Evolutionary conservation across 2,113 vertebrate genomes (phyloP).

Genomic region (human (Homo sapiens)): DNA sequence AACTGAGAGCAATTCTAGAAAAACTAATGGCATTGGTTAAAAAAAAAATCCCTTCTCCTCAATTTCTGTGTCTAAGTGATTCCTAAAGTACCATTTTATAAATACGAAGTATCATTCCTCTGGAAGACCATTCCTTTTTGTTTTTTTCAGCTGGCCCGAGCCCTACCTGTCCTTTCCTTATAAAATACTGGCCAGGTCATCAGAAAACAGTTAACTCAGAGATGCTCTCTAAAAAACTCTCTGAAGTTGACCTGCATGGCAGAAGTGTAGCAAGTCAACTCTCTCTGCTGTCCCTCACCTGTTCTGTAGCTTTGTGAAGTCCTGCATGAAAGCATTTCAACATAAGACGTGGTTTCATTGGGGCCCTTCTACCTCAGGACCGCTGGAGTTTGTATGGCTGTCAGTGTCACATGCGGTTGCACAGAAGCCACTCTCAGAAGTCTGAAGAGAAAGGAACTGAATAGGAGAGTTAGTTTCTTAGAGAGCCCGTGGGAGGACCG

Average conservation of each 20-base stretch:
- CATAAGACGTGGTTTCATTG: fast-evolving
- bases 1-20: background rate
- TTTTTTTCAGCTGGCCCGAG: fast-evolving
- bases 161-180: background rate
- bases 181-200: background rate
- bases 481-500: fast-evolving
- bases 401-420: background rate
- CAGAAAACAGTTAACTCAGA: background rate
- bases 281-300: background rate
- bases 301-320: background rate
- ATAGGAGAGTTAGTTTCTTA: too few relatives aligned
- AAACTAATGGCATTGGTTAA: background rate
- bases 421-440: too few relatives aligned
- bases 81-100: background rate
- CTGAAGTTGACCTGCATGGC: background rate
- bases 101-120: background rate
- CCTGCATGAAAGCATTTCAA: background rate
- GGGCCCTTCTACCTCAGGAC: background rate
- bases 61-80: background rate
- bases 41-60: background rate
- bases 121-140: background rate
- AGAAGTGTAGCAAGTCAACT: fast-evolving
- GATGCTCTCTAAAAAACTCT: background rate
- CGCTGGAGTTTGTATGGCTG: background rate
- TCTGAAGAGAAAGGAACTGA: background rate